These are phyloP conservation scores for Trialeurodes vaporariorum DNA, from an alignment of 1,140 invertebrate genomes.

Conservation along the genomic window DNA sequence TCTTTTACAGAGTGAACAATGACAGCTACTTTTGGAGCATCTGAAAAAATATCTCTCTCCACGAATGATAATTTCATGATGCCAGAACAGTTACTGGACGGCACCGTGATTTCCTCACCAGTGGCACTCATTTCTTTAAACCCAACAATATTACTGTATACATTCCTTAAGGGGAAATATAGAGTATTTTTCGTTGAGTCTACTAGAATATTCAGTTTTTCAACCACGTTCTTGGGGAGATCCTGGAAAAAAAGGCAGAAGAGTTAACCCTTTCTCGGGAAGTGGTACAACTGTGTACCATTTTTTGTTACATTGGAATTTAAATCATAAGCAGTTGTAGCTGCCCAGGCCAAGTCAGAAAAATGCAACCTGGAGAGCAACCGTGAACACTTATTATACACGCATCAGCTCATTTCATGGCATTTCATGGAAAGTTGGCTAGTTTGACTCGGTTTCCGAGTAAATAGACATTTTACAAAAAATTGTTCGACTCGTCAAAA, in stretches of 20 bases:
- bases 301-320: too few relatives aligned
- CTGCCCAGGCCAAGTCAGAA: too few relatives aligned
- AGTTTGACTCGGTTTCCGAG: too few relatives aligned
- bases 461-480: too few relatives aligned
- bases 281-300: too few relatives aligned
- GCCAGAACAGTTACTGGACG: conserved; percentile 36
- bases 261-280: too few relatives aligned
- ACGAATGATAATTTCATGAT: conserved; percentile 34
- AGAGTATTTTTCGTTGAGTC: conserved; percentile 36
- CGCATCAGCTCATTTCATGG: too few relatives aligned
- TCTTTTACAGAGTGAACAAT: conserved; percentile 52
- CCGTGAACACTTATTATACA: too few relatives aligned
- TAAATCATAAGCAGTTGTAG: too few relatives aligned
- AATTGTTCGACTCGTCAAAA: too few relatives aligned
- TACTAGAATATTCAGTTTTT: conserved; percentile 28
- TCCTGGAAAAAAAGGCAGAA: not conserved
- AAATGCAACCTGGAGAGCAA: too few relatives aligned
- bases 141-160: conserved; percentile 44
- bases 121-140: conserved; percentile 41
- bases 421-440: too few relatives aligned
- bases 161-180: conserved; percentile 51
- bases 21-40: conserved; percentile 40
- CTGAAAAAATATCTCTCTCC: conserved; percentile 19
- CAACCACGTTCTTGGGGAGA: not conserved
- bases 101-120: conserved; percentile 35